Evolutionary conservation across 2,888 invertebrate genomes (phyloP).

Genomic region (Tenthredo amoena): DNA sequence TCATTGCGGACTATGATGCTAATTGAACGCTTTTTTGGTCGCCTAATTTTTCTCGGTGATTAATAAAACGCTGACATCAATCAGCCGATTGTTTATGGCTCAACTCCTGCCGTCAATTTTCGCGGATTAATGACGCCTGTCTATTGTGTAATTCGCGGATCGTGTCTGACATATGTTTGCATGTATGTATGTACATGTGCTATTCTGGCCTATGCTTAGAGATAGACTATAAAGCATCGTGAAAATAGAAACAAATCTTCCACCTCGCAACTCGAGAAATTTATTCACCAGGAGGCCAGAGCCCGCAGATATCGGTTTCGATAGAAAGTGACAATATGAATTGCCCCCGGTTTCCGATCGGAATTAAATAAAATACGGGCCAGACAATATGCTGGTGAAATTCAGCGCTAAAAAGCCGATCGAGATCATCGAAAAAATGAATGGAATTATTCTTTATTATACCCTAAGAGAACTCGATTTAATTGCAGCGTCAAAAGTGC

Average conservation of each 20-base stretch:
- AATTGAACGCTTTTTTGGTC: neutral
- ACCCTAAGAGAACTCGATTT: neutral
- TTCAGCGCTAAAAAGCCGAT: neutral
- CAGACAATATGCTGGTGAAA: neutral
- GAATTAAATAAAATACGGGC: neutral
- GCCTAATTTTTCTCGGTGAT: neutral
- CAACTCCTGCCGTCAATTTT: neutral
- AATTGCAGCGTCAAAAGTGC: neutral
- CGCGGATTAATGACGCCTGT: neutral
- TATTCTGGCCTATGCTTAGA: neutral
- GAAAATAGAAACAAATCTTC: conserved; percentile 7
- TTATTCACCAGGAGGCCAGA: neutral
- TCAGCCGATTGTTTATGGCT: neutral
- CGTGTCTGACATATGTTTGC: neutral
- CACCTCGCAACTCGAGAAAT: neutral
- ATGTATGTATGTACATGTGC: neutral
- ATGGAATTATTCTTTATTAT: neutral
- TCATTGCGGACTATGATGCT: no score
- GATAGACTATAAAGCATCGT: neutral
- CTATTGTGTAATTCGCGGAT: neutral
- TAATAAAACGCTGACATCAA: neutral
- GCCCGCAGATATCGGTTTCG: conserved; percentile 9
- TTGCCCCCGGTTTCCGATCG: neutral
- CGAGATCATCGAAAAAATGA: neutral
- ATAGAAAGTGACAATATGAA: conserved; percentile 26